Percentiles rank a stretch among this genome's conserved stretches.
Conservation (phyloP, 2,888 invertebrate genomes). For the Margaritifera margaritifera region DNA sequence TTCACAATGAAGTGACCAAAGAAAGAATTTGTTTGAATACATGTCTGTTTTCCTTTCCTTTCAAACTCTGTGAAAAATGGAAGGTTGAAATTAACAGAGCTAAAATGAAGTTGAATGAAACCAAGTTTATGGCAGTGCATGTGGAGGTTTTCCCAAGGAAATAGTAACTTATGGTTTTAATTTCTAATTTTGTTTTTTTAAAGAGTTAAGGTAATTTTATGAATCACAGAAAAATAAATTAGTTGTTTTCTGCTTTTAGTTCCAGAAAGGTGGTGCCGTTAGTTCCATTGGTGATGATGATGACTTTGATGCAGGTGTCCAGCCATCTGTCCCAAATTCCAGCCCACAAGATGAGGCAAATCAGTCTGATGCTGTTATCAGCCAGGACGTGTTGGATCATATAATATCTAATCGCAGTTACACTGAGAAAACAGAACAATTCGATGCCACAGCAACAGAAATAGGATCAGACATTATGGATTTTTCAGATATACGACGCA, state of each 20-base stretch:
- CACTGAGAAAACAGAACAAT: conserved; percentile 24
- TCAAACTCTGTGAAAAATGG: too few relatives aligned
- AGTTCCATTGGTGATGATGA: conserved; percentile 31
- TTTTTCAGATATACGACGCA: conserved; percentile 37
- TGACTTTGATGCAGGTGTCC: conserved; percentile 16
- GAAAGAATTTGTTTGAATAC: too few relatives aligned
- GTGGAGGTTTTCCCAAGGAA: too few relatives aligned
- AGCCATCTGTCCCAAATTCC: conserved; percentile 31
- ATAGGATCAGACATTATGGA: conserved; percentile 41
- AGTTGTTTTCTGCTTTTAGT: conserved; percentile 14
- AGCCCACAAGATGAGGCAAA: conserved; percentile 11
- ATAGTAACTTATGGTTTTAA: too few relatives aligned
- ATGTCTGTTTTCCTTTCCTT: too few relatives aligned
- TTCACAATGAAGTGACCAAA: too few relatives aligned
- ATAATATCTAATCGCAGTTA: conserved; percentile 22
- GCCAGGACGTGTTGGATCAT: conserved; percentile 21
- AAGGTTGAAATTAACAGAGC: too few relatives aligned
- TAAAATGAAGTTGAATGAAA: too few relatives aligned
- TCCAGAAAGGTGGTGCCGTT: conserved; percentile 33
- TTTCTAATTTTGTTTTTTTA: too few relatives aligned
- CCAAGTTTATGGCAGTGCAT: too few relatives aligned
- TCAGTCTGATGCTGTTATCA: conserved; percentile 11
- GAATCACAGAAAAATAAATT: too few relatives aligned
- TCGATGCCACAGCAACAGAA: conserved; percentile 10
- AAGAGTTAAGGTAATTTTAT: too few relatives aligned